Evolutionary conservation across 1,140 invertebrate species (phyloP).

Genomic region (Asbolus verrucosus): DNA sequence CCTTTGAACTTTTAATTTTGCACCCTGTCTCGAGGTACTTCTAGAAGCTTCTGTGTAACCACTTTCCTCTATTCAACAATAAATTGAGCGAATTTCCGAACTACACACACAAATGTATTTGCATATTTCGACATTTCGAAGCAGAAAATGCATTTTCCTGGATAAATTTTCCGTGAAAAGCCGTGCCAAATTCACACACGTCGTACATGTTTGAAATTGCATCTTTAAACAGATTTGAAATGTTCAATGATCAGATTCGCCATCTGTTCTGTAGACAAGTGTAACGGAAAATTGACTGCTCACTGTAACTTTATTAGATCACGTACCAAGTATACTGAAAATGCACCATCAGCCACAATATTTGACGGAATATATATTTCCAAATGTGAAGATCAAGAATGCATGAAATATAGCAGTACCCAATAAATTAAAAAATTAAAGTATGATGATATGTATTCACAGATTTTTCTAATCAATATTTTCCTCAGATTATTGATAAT

Average conservation of each 20-base stretch:
- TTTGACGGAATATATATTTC: neutral
- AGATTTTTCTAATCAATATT: no score
- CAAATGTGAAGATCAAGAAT: slow-evolving; percentile 2
- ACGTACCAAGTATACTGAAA: slow-evolving; percentile 16
- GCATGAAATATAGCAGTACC: slow-evolving; percentile 8
- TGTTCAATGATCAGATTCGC: slow-evolving; percentile 23
- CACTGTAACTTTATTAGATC: slow-evolving; percentile 23
- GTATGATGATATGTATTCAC: no score
- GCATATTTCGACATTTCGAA: neutral
- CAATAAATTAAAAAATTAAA: no score
- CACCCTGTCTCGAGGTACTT: neutral
- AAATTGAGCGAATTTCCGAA: no score
- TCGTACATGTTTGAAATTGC: slow-evolving; percentile 25
- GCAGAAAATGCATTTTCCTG: slow-evolving; percentile 11
- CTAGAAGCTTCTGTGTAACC: no score
- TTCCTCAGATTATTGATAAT: no score
- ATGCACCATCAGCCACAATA: slow-evolving; percentile 10
- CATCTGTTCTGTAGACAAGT: slow-evolving; percentile 25
- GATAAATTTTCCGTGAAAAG: neutral
- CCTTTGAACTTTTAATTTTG: neutral
- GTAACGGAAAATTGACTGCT: slow-evolving; percentile 34
- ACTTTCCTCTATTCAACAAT: no score
- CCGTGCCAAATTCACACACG: neutral
- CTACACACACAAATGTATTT: no score
- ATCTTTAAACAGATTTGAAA: slow-evolving; percentile 16